These are phyloP conservation scores for Bubo bubo DNA, from an alignment of 2,113 vertebrate genomes.

Conservation along the genomic window DNA sequence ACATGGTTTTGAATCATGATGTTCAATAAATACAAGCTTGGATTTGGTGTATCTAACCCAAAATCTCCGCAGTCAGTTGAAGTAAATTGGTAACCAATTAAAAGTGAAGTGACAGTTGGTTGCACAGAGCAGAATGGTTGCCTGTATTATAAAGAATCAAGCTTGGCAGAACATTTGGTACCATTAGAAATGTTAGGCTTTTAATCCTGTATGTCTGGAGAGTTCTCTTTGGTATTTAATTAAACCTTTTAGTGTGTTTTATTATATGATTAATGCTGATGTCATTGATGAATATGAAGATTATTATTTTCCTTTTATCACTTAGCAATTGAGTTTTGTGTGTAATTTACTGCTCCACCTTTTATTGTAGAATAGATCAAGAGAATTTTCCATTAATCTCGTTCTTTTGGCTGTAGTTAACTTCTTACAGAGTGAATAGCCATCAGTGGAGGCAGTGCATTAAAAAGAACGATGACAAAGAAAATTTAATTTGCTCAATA, in stretches of 20 bases:
- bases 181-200: not conserved
- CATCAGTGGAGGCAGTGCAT: not conserved
- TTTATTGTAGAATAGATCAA: constrained; percentile 14
- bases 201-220: not conserved
- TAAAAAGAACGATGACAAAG: not conserved
- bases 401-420: not conserved
- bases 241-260: constrained; percentile 7
- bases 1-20: not conserved
- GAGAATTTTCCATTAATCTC: constrained; percentile 31
- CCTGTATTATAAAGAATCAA: not conserved
- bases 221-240: constrained; percentile 19
- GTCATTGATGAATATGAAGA: not conserved
- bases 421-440: not conserved
- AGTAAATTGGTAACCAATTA: not conserved
- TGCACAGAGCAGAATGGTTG: not conserved
- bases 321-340: constrained; percentile 19
- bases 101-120: not conserved
- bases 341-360: constrained; percentile 31
- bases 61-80: not conserved
- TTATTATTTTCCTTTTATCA: constrained; percentile 31
- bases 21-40: not conserved
- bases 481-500: not conserved
- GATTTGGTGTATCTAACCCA: not conserved
- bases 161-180: not conserved
- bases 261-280: constrained; percentile 13